phyloP scores from a whole-genome alignment of 2,888 invertebrate genomes.

The Nymphalis urticae region DNA sequence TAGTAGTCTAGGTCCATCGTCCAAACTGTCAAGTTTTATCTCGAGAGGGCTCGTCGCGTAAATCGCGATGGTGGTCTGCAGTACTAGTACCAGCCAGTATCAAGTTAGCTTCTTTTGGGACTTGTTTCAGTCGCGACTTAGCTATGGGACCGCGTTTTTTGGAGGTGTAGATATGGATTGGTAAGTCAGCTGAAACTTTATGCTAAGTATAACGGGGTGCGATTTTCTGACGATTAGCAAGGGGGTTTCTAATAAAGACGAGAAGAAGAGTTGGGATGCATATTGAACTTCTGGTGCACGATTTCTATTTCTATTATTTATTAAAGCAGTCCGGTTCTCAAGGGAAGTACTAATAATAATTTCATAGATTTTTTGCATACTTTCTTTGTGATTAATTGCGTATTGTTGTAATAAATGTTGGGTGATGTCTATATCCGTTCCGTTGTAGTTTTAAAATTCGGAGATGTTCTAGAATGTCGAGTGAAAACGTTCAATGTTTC shows the following conservation, averaged over 20 bases:
- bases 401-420: conserved; percentile 43
- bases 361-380: conserved; percentile 37
- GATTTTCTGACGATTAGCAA: conserved; percentile 27
- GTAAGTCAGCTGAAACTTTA: too few species aligned
- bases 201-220: too few species aligned
- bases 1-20: conserved; percentile 39
- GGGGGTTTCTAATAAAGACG: conserved; percentile 32
- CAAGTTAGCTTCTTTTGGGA: conserved; percentile 32
- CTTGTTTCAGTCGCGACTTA: conserved; percentile 33
- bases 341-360: conserved; percentile 36
- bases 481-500: conserved; percentile 15
- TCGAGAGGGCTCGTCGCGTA: conserved; percentile 31
- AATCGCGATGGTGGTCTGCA: conserved; percentile 21
- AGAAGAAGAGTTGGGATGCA: conserved; percentile 31
- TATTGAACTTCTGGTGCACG: conserved; percentile 35
- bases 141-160: conserved; percentile 35
- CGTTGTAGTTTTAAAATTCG: conserved; percentile 29
- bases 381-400: conserved; percentile 32
- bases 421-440: conserved; percentile 38
- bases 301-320: conserved; percentile 24
- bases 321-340: conserved; percentile 21
- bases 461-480: conserved; percentile 26
- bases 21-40: conserved; percentile 38
- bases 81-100: conserved; percentile 34
- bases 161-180: too few species aligned